Conservation (phyloP, 2,113 vertebrate genomes). For the Coptodon bakossiorum region DNA sequence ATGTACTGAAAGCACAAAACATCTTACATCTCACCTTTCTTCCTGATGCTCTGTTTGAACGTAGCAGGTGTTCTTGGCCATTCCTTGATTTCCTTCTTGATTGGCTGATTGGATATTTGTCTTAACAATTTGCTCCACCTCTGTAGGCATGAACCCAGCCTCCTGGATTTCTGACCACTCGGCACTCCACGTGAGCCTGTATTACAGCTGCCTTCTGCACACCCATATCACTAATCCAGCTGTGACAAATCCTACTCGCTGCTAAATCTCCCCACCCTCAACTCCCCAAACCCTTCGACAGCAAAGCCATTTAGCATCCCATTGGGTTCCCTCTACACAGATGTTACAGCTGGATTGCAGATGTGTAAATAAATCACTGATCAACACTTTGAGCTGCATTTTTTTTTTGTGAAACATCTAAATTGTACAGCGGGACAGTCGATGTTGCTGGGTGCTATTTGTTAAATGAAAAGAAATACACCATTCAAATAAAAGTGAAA, state of each 20-base stretch:
- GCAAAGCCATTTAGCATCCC: neutral
- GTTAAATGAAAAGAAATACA: neutral
- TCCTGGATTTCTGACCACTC: neutral
- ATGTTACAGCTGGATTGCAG: constrained; percentile 24
- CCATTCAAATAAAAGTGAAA: neutral
- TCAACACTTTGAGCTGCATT: neutral
- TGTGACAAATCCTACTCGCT: neutral
- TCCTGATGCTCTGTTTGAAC: neutral
- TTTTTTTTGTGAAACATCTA: neutral
- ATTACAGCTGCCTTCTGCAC: neutral
- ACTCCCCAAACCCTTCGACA: neutral
- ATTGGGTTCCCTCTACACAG: neutral
- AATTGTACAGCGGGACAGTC: accelerated
- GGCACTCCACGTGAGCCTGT: constrained; percentile 21
- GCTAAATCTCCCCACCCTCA: neutral
- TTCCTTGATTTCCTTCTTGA: neutral
- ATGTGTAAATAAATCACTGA: neutral
- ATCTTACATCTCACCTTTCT: neutral
- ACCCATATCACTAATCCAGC: constrained; percentile 8
- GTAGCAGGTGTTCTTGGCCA: accelerated
- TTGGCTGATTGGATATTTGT: neutral
- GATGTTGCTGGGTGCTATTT: neutral
- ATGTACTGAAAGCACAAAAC: accelerated
- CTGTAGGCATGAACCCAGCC: neutral
- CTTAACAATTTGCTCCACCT: neutral